Evolutionary conservation across 2,888 invertebrate species (phyloP), one percentile per base, ranked within the genome.

Genomic region (Exephanes ischioxanthus): DNA sequence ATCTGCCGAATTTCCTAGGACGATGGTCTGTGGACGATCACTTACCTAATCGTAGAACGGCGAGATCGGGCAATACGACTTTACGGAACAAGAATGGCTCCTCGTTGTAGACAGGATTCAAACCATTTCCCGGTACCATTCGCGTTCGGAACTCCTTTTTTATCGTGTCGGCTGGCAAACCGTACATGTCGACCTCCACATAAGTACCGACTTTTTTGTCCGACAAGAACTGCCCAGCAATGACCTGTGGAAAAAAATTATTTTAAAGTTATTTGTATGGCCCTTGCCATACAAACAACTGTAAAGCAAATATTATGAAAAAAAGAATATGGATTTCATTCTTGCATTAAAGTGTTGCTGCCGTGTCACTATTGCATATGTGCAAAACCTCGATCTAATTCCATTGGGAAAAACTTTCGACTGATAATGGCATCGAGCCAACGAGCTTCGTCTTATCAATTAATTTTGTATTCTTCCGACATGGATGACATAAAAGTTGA

Each of bases 161-260:
- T 85, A 97, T 97, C 6, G 97, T 97, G 90, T 97, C 97, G 2
- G 97, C 97, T 3, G 97, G 96, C 84, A 97, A 93, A 79, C 96
- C 96, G 92, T 96, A 96, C 96, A 97, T 97, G 92, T 97, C 97
- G 48, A 97, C 96, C 92, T 97, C 96, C 26, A 97, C 96, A 92
- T 96, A 96, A 3, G 96, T 97, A n/a, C 96, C 96, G 3, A 96
- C 95, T 92, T 96, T 96, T 90, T 96, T 96, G 90, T 97, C 96
- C 0, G 96, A 96, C 89, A 96, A 94, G 91, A 97, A 96, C 93
- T 96, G 96, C 2, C 96, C 96, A 26, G 96, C 96, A 88, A 96
- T 96, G 11, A 96, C 95, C 95, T 96, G 89, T 48, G 11, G 6
- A 41, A 73, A 55, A 67, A 22, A 22, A 22, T 22, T 22, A 22